Base-by-base conservation (phyloP, 1,140 invertebrate species). In the Phocides pigmalion region DNA sequence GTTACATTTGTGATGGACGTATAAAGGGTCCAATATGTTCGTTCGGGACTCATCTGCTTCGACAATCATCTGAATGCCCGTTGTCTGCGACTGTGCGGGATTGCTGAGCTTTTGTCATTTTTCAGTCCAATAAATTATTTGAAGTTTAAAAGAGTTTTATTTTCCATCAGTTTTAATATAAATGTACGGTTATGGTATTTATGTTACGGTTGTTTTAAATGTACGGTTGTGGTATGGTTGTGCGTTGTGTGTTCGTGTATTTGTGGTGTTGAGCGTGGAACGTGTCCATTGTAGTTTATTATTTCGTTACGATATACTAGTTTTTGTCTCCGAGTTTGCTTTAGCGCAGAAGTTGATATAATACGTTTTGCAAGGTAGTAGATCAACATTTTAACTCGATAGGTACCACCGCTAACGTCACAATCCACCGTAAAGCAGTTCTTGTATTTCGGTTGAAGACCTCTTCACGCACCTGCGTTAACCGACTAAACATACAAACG, bases 111-210 rank as follows among this genome's bases (percentile, higher is more conserved):
- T 58, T 44, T 58, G 39, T 58, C 41, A 44, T 44, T 58, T 58
- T 42, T 44, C 53, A 42, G 53, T 58, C 39, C 22, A 42, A 58
- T 58, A 42, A 58, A 15, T 58, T 16, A 58, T 44, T 42, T 58
- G 54, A 58, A 44, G 20, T 58, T 58, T 25, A 32, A 58, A 58
- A 39, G 11, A 32, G 20, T 19, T n/a, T 28, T 19, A 44, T 25
- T 32, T 41, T 41, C 22, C 41, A 44, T 17, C 15, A 11, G 39
- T 20, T 16, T 58, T 35, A 44, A 35, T 35, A 35, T 35, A 51
- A 35, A 51, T 16, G 49, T 11, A 51, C 47, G 16, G 28, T 50
- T 50, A 50, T n/a, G n/a, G n/a, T n/a, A n/a, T n/a, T n/a, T n/a
- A n/a, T n/a, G n/a, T n/a, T n/a, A n/a, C n/a, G n/a, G n/a, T n/a